A percentile compares a stretch with the other conserved stretches of the same genome.
Conservation (phyloP, 2,797 vertebrate species). For the Todus mexicanus region DNA sequence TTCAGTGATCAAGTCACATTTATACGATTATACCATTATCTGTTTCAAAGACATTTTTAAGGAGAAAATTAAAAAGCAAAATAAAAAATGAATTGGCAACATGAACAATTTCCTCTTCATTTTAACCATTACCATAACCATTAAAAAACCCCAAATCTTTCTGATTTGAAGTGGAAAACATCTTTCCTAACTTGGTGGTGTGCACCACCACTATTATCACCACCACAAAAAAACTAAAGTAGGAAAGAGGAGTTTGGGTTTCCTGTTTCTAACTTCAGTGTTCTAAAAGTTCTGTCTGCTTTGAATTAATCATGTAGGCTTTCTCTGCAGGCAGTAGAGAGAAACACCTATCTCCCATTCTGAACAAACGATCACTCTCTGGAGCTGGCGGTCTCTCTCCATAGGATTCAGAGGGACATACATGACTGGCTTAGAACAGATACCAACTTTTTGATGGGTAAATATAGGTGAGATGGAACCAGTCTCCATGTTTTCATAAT, state of each 20-base stretch:
- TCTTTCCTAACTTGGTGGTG: not conserved
- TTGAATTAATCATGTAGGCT: not conserved
- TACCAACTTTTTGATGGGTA: not conserved
- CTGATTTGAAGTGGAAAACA: constrained; percentile 18
- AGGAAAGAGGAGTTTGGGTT: not conserved
- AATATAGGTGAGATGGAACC: not conserved
- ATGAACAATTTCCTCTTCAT: not conserved
- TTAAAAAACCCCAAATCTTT: not conserved
- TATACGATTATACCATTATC: constrained; percentile 39
- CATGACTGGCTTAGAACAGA: not conserved
- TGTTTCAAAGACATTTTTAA: constrained; percentile 40
- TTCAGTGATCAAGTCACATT: constrained; percentile 32
- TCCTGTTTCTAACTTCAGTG: not conserved
- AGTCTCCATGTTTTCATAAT: not conserved
- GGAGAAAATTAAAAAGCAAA: constrained; percentile 26
- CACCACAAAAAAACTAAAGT: not conserved
- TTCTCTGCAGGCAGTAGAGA: not conserved
- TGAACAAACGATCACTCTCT: not conserved
- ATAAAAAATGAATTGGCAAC: not conserved
- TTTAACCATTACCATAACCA: not conserved
- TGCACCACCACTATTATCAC: not conserved
- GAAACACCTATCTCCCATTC: not conserved
- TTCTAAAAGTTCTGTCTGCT: not conserved
- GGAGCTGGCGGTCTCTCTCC: not conserved
- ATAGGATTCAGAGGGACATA: not conserved